Conservation (phyloP, 2,113 vertebrate genomes). For the Syrrhaptes paradoxus region DNA sequence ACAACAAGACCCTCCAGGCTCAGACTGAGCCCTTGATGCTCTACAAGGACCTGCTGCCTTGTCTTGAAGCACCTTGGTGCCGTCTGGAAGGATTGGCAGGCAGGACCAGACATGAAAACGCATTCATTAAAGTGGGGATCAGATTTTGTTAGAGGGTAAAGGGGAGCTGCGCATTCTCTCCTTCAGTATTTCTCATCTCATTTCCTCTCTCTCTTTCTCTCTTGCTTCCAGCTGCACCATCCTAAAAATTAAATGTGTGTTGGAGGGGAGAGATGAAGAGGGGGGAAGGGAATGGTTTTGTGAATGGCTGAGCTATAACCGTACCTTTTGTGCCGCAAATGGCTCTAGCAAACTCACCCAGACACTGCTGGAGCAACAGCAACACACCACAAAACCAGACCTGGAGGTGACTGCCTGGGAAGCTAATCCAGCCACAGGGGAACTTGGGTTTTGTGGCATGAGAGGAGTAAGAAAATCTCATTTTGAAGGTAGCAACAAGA, state of each 20-base stretch:
- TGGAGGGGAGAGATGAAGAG: not conserved
- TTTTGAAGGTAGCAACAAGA: not conserved
- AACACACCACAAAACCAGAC: not conserved
- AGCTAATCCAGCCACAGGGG: not conserved
- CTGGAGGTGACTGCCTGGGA: not conserved
- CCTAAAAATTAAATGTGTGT: not conserved
- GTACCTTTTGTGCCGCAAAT: not conserved
- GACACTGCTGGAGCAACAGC: accelerated
- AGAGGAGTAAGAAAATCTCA: not conserved
- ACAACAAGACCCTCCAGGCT: conserved; percentile 20
- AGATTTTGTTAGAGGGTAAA: not conserved
- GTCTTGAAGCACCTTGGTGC: conserved; percentile 24
- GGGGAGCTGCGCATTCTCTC: not conserved
- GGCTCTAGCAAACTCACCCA: not conserved
- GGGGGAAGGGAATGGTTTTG: not conserved
- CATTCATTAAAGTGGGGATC: conserved; percentile 80
- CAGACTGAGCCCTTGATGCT: not conserved
- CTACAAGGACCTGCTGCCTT: not conserved
- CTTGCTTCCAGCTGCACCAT: conserved; percentile 1
- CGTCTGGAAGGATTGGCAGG: not conserved
- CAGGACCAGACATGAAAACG: conserved; percentile 70
- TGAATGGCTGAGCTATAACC: not conserved
- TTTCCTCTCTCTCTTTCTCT: not conserved
- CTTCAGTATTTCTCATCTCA: not conserved
- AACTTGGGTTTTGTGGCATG: not conserved